phyloP scores from a whole-genome alignment of 1,140 invertebrate species.

The Zophobas morio region DNA sequence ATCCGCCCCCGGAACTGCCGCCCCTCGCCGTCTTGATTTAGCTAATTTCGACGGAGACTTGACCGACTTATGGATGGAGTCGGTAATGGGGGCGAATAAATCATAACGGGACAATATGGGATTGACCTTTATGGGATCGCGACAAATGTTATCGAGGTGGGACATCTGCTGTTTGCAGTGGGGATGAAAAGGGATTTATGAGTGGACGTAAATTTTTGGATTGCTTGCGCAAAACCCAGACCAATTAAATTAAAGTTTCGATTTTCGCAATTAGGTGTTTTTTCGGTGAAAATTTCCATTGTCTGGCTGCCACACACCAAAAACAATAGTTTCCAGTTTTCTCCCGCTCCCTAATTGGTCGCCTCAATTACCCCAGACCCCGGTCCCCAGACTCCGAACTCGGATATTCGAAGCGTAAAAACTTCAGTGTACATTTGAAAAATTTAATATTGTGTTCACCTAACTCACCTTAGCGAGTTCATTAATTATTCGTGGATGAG shows the following conservation, averaged over 20 bases:
- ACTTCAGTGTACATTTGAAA: constrained; percentile 35
- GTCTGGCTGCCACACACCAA: no score
- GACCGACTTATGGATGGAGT: constrained; percentile 13
- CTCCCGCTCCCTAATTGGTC: constrained; percentile 5
- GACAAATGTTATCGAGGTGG: constrained; percentile 47
- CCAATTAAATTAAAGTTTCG: no score
- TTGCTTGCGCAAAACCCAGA: no score
- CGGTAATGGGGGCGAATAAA: constrained; percentile 47
- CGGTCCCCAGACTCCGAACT: constrained; percentile 16
- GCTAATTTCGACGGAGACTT: neutral
- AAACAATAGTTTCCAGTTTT: neutral
- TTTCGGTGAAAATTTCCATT: no score
- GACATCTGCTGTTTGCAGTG: constrained; percentile 28
- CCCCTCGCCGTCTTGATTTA: constrained; percentile 34
- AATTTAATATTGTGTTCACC: constrained; percentile 38
- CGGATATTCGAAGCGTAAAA: constrained; percentile 25
- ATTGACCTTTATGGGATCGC: constrained; percentile 50
- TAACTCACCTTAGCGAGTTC: constrained; percentile 32
- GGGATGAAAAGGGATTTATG: no score
- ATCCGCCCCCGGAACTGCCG: constrained; percentile 47
- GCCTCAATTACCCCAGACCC: constrained; percentile 4
- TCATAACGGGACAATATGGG: constrained; percentile 46
- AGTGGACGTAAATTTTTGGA: no score
- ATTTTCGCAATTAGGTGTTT: no score
- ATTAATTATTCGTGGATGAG: constrained; percentile 50